phyloP scores from a whole-genome alignment of 2,113 vertebrate species.

The Paratilapia polleni region DNA sequence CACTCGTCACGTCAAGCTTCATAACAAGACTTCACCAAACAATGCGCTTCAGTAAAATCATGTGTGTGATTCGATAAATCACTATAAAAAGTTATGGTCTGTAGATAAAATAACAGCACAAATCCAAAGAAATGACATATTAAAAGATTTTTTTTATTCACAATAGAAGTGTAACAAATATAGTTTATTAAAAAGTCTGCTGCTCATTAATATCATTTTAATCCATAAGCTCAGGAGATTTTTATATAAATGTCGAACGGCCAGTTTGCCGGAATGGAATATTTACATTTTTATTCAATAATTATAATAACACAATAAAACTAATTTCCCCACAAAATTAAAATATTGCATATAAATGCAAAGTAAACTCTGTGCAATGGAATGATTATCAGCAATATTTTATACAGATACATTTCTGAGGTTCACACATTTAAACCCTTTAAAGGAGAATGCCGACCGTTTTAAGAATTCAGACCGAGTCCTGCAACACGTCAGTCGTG shows the following conservation, averaged over 20 bases:
- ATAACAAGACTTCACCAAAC: too few species aligned
- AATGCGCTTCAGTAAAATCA: too few species aligned
- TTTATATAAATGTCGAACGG: conserved; percentile 92
- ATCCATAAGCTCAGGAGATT: conserved; percentile 83
- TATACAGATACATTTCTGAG: conserved; percentile 80
- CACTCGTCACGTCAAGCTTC: too few species aligned
- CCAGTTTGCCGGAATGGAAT: conserved; percentile 80
- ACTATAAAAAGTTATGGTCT: background rate
- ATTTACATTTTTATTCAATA: conserved; percentile 84
- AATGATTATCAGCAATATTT: conserved; percentile 83
- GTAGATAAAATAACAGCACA: conserved; percentile 1
- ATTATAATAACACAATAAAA: conserved; percentile 73
- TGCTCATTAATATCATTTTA: conserved; percentile 89
- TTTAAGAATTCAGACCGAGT: background rate
- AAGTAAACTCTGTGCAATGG: conserved; percentile 81
- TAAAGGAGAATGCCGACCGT: conserved; percentile 12
- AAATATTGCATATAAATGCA: conserved; percentile 79
- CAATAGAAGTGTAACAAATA: conserved; percentile 99
- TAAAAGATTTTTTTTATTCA: conserved; percentile 98
- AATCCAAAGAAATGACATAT: conserved; percentile 72
- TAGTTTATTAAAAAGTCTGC: conserved; percentile 99
- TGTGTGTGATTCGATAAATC: background rate
- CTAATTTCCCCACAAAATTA: conserved; percentile 74
- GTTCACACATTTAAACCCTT: conserved; percentile 72
- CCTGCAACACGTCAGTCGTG: background rate